A percentile compares a stretch with the other conserved stretches of the same genome.
phyloP scores from a whole-genome alignment of 1,140 invertebrate genomes.

The Matsumurasca onukii region DNA sequence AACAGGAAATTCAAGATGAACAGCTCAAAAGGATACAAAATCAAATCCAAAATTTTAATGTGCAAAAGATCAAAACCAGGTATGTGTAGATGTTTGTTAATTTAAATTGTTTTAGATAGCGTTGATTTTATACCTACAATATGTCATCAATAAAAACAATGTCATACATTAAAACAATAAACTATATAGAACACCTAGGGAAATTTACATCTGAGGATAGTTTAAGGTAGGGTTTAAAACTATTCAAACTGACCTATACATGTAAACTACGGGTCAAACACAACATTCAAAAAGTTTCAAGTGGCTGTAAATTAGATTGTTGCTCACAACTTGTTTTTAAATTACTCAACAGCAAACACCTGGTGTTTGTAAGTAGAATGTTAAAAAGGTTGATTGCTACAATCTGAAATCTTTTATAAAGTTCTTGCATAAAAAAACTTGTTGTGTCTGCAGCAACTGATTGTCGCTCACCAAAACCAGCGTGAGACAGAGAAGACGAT shows the following conservation, averaged over 20 bases:
- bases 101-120: background rate
- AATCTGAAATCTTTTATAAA: background rate
- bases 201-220: background rate
- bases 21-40: slow-evolving; percentile 53
- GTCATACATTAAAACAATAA: background rate
- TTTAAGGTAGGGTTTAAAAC: background rate
- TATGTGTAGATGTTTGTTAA: slow-evolving; percentile 41
- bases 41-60: slow-evolving; percentile 53
- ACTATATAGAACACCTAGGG: background rate
- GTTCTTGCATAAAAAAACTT: background rate
- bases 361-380: background rate
- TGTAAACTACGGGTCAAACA: background rate
- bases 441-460: slow-evolving; percentile 47
- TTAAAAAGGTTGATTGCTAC: background rate
- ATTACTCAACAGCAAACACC: background rate
- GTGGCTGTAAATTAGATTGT: background rate
- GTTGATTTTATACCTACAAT: background rate
- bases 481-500: slow-evolving; percentile 62
- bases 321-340: background rate
- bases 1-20: slow-evolving; percentile 29
- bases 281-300: background rate
- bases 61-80: slow-evolving; percentile 59
- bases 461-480: slow-evolving; percentile 59
- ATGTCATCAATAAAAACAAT: background rate
- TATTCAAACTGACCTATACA: background rate